Evolutionary conservation across 2,113 vertebrate species (phyloP), one percentile per base, ranked within the genome.

Genomic region (Anseranas semipalmata): DNA sequence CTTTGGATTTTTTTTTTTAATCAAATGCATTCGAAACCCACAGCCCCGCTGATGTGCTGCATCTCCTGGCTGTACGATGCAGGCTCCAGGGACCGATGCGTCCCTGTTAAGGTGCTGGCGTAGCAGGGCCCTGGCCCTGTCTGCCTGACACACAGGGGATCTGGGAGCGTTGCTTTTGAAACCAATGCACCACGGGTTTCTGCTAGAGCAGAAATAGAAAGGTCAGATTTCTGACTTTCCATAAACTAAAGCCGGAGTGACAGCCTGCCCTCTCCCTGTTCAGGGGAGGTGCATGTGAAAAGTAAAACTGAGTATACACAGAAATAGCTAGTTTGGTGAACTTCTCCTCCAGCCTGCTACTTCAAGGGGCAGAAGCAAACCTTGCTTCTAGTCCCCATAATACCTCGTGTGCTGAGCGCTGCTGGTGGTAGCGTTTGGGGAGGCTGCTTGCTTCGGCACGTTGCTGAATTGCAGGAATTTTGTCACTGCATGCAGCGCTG

Each of bases 1-100:
- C 48, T 53, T 35, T 3, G 35, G 37, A 18, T 68, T 50, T 58
- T 25, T 63, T 28, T 27, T 48, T 56, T 6, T 19, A 45, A 59
- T 17, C 21, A 3, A 22, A 12, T 9, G 14, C 20, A 1, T 32
- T 35, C 62, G 50, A 48, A 37, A 17, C 32, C 21, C 50, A 3
- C 16, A 7, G 79, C 50, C 41, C 35, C 41, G 55, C 62, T 12
- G 46, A 21, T 7, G 46, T 10, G 55, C 62, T 19, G 28, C 2
- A 1, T 39, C 55, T 53, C 19, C 63, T 32, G 72, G 10, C 39
- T 2, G 0, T 6, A 15, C 4, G 0, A 1, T 1, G 59, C 76
- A 4, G 50, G 2, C 27, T 43, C 12, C 1, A 2, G n/a, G 68
- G 43, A 35, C 25, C 2, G 6, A 8, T 2, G 11, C 45, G 2